A percentile compares a stretch with the other conserved stretches of the same genome.
Evolutionary conservation across 1,140 invertebrate species (phyloP).

Genomic region (Bicyclus anynana): DNA sequence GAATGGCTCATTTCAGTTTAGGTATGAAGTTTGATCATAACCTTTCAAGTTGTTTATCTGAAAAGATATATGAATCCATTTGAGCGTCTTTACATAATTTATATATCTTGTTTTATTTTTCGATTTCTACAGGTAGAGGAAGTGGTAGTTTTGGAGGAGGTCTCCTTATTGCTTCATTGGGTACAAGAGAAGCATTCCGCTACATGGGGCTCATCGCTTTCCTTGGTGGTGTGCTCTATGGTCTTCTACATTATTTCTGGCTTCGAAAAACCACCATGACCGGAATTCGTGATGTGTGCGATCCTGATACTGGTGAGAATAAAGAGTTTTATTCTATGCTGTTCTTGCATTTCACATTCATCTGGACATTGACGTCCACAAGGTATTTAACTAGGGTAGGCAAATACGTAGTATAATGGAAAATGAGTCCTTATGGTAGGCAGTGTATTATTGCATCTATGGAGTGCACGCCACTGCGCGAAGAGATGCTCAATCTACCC

Average conservation of each 20-base stretch:
- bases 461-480: too few relatives aligned
- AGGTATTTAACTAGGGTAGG: too few relatives aligned
- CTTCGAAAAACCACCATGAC: slow-evolving; percentile 80
- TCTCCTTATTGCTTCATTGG: slow-evolving; percentile 83
- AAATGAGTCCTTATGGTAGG: too few relatives aligned
- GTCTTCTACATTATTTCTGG: slow-evolving; percentile 84
- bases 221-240: slow-evolving; percentile 83
- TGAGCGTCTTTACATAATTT: neutral
- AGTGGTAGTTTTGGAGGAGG: slow-evolving; percentile 90
- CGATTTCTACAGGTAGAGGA: slow-evolving; percentile 79
- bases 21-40: slow-evolving; percentile 68
- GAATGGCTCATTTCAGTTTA: slow-evolving; percentile 90
- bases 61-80: too few relatives aligned
- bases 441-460: too few relatives aligned
- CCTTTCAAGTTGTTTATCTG: too few relatives aligned
- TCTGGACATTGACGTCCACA: too few relatives aligned
- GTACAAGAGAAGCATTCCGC: slow-evolving; percentile 85
- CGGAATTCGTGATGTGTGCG: slow-evolving; percentile 45
- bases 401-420: too few relatives aligned
- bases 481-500: too few relatives aligned
- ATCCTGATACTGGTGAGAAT: slow-evolving; percentile 60
- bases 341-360: too few relatives aligned
- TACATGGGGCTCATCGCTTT: slow-evolving; percentile 86
- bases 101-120: neutral
- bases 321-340: too few relatives aligned